These are phyloP conservation scores for Trypoxylus dichotomus DNA, from an alignment of 1,140 invertebrate species.

Conservation along the genomic window DNA sequence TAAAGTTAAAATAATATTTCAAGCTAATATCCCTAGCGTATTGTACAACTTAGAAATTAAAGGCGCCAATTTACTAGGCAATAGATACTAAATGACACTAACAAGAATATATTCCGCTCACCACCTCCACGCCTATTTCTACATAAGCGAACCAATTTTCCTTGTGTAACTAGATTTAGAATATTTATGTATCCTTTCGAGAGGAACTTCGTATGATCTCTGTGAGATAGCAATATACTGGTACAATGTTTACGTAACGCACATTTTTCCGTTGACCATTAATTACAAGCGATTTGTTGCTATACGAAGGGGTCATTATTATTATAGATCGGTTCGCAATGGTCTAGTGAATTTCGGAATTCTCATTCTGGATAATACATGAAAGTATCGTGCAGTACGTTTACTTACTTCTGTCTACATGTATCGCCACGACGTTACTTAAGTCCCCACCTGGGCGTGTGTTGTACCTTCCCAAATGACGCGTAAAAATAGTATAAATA, in stretches of 20 bases:
- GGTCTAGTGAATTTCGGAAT: constrained; percentile 13
- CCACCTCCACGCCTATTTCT: not conserved
- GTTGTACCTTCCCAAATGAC: constrained; percentile 21
- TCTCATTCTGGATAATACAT: not conserved
- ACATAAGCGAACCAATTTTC: not conserved
- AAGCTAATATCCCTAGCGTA: too few species aligned
- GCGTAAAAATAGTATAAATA: constrained; percentile 24
- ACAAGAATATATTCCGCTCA: not conserved
- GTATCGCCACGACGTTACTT: not conserved
- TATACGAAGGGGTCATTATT: constrained; percentile 8
- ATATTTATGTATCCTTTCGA: not conserved
- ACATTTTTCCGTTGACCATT: constrained; percentile 13
- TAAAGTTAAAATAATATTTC: too few species aligned
- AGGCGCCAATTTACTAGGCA: too few species aligned
- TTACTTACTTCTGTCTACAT: not conserved
- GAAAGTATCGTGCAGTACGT: not conserved
- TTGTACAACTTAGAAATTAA: too few species aligned
- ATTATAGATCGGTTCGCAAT: constrained; percentile 18
- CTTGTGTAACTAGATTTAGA: not conserved
- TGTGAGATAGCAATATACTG: not conserved
- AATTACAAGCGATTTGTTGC: constrained; percentile 13
- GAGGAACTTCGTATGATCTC: not conserved
- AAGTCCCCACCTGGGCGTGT: constrained; percentile 15
- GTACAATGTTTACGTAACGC: not conserved
- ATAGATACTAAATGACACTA: not conserved